phyloP scores from a whole-genome alignment of 2,113 vertebrate genomes.

The Tor tambroides region DNA sequence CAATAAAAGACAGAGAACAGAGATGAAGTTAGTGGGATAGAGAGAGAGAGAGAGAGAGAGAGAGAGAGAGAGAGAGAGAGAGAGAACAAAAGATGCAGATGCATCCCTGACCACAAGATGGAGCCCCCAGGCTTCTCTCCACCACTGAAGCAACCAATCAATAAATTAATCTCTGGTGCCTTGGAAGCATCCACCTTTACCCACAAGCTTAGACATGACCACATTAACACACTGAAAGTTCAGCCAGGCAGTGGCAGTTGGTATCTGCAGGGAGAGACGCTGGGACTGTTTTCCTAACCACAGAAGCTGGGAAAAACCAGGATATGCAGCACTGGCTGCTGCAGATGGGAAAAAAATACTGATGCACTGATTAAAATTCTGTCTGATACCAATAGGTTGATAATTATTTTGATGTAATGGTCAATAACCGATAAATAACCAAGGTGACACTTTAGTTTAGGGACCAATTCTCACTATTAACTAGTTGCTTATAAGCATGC shows the following conservation, averaged over 20 bases:
- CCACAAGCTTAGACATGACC: conserved; percentile 51
- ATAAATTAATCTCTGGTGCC: conserved; percentile 55
- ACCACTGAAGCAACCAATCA: conserved; percentile 53
- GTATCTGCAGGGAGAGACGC: conserved; percentile 21
- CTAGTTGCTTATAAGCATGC: not conserved
- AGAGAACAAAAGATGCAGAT: conserved; percentile 24
- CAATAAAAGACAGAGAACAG: not conserved
- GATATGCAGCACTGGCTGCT: not conserved
- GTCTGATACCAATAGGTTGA: not conserved
- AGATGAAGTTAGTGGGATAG: not conserved
- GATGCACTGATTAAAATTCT: not conserved
- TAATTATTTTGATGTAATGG: not conserved
- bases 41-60: conserved; percentile 43
- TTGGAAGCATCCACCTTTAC: conserved; percentile 46
- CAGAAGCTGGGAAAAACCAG: conserved; percentile 23
- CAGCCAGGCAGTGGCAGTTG: conserved; percentile 18
- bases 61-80: conserved; percentile 46
- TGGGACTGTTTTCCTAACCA: conserved; percentile 39
- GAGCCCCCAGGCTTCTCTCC: conserved; percentile 63
- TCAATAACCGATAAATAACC: not conserved
- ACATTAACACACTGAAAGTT: conserved; percentile 46
- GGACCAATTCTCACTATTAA: not conserved
- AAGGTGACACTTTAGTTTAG: not conserved
- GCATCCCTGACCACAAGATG: conserved; percentile 63
- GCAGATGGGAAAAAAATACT: not conserved